Conservation (phyloP, 2,113 vertebrate genomes). For the Dryoscopus gambensis region DNA sequence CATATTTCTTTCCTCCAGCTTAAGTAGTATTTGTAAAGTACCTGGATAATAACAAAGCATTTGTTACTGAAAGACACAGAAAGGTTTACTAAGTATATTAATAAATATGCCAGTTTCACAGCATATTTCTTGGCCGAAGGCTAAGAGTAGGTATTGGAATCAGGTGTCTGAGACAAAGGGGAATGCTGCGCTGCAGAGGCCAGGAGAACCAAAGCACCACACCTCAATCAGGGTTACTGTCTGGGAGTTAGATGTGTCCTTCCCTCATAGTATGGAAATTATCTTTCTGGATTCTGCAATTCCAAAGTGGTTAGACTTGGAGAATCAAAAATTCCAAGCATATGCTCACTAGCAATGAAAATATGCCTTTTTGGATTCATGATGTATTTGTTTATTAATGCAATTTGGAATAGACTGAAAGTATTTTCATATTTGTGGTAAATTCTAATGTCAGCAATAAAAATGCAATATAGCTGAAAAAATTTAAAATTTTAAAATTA, state of each 20-base stretch:
- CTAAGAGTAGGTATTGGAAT: background rate
- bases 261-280: background rate
- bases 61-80: background rate
- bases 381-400: background rate
- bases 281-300: background rate
- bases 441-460: background rate
- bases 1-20: background rate
- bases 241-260: background rate
- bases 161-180: background rate
- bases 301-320: background rate
- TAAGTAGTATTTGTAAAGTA: background rate
- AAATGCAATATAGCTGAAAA: background rate
- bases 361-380: fast-evolving
- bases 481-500: background rate
- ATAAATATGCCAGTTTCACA: background rate
- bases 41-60: background rate
- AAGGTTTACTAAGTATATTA: background rate
- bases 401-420: background rate
- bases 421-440: background rate
- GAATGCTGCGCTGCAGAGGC: background rate
- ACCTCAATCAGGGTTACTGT: background rate
- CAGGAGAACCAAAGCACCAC: background rate
- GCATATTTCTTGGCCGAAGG: background rate
- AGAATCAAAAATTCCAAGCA: background rate
- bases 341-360: background rate